Conservation (phyloP, 2,888 invertebrate genomes). For the Clostera curtula region DNA sequence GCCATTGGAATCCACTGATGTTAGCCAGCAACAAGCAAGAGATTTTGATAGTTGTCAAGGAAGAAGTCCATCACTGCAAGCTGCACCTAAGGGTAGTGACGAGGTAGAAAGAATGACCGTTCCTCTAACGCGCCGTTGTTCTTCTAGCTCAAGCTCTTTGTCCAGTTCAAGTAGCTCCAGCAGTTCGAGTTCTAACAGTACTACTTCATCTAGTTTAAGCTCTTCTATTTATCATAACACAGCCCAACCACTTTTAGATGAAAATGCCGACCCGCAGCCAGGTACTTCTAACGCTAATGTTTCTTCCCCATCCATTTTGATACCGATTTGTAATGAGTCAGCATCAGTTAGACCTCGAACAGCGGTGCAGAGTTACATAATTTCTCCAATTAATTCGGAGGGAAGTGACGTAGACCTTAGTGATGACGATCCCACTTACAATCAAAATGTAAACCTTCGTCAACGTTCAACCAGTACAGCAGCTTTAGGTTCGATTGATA, state of each 20-base stretch:
- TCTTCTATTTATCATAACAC: neutral
- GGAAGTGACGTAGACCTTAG: conserved; percentile 6
- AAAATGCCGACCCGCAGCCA: conserved; percentile 6
- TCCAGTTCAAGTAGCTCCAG: conserved; percentile 4
- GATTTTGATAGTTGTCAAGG: conserved; percentile 3
- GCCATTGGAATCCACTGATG: conserved; percentile 4
- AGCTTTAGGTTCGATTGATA: conserved; percentile 4
- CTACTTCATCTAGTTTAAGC: no score
- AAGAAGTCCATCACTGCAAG: neutral
- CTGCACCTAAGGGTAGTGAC: conserved; percentile 1
- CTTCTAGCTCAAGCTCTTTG: conserved; percentile 4
- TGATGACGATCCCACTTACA: conserved; percentile 7
- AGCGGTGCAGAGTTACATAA: conserved; percentile 2
- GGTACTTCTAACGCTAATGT: conserved; percentile 5
- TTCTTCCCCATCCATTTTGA: conserved; percentile 5
- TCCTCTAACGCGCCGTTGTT: conserved; percentile 3
- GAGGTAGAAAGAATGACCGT: conserved; percentile 1
- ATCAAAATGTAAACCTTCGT: conserved; percentile 4
- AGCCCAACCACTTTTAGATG: conserved; percentile 3
- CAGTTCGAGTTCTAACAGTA: conserved; percentile 3
- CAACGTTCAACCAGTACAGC: conserved; percentile 5
- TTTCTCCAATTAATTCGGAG: conserved; percentile 5
- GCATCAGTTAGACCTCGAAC: conserved; percentile 4
- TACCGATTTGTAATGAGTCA: conserved; percentile 5
- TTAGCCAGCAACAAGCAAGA: conserved; percentile 3